These are phyloP conservation scores for Mellivora capensis DNA, from an alignment of 2,113 vertebrate species.

Conservation along the genomic window DNA sequence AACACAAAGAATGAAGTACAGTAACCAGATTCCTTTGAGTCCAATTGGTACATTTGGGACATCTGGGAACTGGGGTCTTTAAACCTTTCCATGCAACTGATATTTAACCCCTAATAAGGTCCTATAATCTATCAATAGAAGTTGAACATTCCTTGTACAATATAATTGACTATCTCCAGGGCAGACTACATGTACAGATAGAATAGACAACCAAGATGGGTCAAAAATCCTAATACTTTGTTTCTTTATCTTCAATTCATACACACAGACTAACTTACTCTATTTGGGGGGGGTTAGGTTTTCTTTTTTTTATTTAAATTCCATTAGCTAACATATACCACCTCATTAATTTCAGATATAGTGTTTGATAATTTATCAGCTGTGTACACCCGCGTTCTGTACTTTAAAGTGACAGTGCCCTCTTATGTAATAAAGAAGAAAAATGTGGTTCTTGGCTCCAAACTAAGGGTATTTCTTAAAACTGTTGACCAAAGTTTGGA, in stretches of 20 bases:
- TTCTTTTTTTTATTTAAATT: neutral
- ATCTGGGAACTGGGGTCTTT: neutral
- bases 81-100: neutral
- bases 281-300: neutral
- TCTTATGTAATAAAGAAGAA: neutral
- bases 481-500: neutral
- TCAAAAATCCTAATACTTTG: neutral
- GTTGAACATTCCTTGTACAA: neutral
- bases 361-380: neutral
- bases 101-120: neutral
- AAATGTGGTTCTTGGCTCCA: neutral
- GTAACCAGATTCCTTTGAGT: neutral
- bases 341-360: neutral
- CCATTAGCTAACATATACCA: neutral
- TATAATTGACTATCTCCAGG: neutral
- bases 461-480: constrained; percentile 30
- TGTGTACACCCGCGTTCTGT: neutral
- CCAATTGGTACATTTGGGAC: neutral
- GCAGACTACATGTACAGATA: neutral
- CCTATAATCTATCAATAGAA: neutral
- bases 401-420: neutral
- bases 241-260: neutral
- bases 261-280: neutral
- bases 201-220: neutral
- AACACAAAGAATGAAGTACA: neutral